Conservation (phyloP, 2,797 vertebrate genomes). For the Onychomys leucogaster region DNA sequence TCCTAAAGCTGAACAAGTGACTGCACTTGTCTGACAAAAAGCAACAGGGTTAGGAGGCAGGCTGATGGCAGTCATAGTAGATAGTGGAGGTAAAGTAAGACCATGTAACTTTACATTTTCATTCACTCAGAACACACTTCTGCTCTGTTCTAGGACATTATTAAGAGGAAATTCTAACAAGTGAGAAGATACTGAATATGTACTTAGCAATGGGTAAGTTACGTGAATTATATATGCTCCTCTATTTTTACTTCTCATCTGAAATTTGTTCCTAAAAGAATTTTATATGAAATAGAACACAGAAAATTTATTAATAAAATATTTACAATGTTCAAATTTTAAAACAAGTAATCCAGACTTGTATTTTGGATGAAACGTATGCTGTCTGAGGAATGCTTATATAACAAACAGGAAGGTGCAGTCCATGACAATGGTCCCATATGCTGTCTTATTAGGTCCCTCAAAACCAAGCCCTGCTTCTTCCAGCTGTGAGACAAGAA, state of each 20-base stretch:
- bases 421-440: constrained; percentile 39
- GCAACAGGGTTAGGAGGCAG: neutral
- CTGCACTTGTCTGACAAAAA: constrained; percentile 14
- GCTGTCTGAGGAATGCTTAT: neutral
- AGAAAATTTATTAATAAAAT: constrained; percentile 52
- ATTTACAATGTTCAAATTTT: constrained; percentile 44
- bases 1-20: neutral
- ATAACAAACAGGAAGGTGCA: constrained; percentile 63
- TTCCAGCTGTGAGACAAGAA: constrained; percentile 64
- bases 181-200: neutral
- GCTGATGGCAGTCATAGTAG: neutral
- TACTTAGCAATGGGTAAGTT: neutral
- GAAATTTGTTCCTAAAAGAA: constrained; percentile 45
- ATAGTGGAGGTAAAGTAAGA: neutral
- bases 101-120: neutral
- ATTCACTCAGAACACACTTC: neutral
- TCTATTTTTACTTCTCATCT: constrained; percentile 17
- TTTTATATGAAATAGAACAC: neutral
- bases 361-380: neutral
- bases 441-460: constrained; percentile 29
- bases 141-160: neutral
- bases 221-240: neutral
- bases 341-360: neutral
- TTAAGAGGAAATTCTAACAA: neutral
- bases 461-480: constrained; percentile 56